phyloP scores from a whole-genome alignment of 2,797 vertebrate species.

The Phylloscopus collybita region DNA sequence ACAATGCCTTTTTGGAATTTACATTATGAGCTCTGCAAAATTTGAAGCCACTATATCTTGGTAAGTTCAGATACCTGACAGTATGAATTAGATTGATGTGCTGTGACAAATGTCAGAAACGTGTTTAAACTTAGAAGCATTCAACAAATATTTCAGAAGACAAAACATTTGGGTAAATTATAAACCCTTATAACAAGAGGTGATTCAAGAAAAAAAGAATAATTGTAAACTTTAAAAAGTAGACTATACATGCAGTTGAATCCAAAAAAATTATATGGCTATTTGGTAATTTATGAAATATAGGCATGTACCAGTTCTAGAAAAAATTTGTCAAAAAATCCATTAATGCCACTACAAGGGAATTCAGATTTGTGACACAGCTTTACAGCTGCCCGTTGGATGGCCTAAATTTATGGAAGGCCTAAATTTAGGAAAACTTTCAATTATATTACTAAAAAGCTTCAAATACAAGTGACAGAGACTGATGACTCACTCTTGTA shows the following conservation, averaged over 20 bases:
- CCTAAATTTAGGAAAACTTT: background rate
- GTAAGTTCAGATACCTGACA: background rate
- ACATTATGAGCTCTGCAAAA: background rate
- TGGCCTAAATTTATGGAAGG: background rate
- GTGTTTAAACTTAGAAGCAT: background rate
- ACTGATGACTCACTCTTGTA: background rate
- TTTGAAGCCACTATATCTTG: background rate
- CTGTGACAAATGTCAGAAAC: background rate
- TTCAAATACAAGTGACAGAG: background rate
- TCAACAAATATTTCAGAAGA: background rate
- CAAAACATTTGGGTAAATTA: background rate
- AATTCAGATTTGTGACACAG: background rate
- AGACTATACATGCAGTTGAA: background rate
- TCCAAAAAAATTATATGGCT: background rate
- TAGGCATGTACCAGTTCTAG: background rate
- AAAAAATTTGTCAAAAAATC: background rate
- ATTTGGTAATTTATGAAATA: background rate
- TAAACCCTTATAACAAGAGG: background rate
- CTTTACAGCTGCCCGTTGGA: background rate
- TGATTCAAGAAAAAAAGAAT: background rate
- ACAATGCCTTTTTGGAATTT: background rate
- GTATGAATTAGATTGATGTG: background rate
- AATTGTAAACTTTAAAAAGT: background rate
- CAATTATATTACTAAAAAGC: background rate
- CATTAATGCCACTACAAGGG: background rate